Conservation (phyloP, 2,888 invertebrate genomes). For the Megamerina dolium region DNA sequence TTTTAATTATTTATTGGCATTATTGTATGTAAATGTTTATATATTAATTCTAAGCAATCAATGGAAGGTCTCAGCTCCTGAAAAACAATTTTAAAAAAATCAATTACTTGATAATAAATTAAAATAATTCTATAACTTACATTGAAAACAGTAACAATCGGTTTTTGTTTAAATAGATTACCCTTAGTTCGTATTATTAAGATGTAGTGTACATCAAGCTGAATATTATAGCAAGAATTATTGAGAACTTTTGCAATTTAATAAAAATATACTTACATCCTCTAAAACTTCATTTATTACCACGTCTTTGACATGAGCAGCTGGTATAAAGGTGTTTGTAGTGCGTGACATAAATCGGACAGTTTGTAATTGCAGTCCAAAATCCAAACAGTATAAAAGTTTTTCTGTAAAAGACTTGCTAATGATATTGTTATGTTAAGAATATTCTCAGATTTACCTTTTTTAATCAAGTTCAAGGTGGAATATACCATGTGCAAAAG, state of each 20-base stretch:
- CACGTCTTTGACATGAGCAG: slow-evolving; percentile 42
- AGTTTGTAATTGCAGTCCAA: slow-evolving; percentile 45
- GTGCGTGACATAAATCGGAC: slow-evolving; percentile 36
- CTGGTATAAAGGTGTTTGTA: slow-evolving; percentile 40
- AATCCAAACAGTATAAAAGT: slow-evolving; percentile 37
- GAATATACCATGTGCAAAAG: slow-evolving; percentile 21
- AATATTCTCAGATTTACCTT: slow-evolving; percentile 32
- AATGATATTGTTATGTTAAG: neutral
- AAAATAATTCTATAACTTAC: too few species aligned
- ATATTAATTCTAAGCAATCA: slow-evolving; percentile 44
- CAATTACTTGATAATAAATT: too few species aligned
- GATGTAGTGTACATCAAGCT: slow-evolving; percentile 48
- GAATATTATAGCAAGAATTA: too few species aligned
- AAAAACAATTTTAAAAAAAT: slow-evolving; percentile 16
- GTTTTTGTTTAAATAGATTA: slow-evolving; percentile 33
- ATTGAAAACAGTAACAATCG: slow-evolving; percentile 46
- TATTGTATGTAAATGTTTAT: slow-evolving; percentile 23
- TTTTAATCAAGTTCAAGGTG: slow-evolving; percentile 31
- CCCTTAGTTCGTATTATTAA: slow-evolving; percentile 46
- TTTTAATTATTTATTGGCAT: too few species aligned
- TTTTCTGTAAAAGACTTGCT: slow-evolving; percentile 30
- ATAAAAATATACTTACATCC: slow-evolving; percentile 44
- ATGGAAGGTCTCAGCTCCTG: slow-evolving; percentile 45
- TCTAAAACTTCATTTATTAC: slow-evolving; percentile 51
- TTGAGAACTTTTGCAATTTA: too few species aligned